Evolutionary conservation across 2,888 invertebrate genomes (phyloP), one percentile per base, ranked within the genome.

Genomic region (Fabriciana adippe): DNA sequence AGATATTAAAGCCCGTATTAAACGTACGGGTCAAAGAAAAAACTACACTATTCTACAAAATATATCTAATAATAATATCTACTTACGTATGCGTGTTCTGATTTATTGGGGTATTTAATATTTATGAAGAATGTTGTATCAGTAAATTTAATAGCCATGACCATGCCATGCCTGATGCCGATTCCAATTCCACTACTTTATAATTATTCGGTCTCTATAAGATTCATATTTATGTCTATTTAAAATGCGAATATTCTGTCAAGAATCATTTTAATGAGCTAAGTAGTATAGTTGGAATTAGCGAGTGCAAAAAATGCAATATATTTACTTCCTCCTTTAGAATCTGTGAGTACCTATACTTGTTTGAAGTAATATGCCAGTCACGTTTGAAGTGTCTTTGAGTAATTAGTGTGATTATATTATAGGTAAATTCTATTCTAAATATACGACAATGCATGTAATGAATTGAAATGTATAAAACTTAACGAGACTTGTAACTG

Each of bases 391-490:
- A 56, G 48, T 21, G 35, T n/a, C 41, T 70, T 55, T 55, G 56
- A 41, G 35, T 41, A 41, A 41, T 41, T 59, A 53, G 18, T 63
- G 18, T 50, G 57, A 41, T 57, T 15, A 48, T 54, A 65, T 11
- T 18, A 41, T 41, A 8, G 8, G 3, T 41, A 41, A 11, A 41
- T 2, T 41, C 35, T 41, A 41, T 41, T 16, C 47, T 5, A 48
- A 59, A 13, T 53, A 26, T 59, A 5, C 2, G 11, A 55, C 8
- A 8, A 21, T 47, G 21, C 5, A 57, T 26, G 57, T 47, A 15
- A 47, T 57, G 26, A 26, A 21, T 57, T 57, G 47, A 6, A 26
- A 59, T n/a, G 47, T 26, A 59, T 64, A n/a, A 31, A 64, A 56
- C 50, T 55, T 35, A 55, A 48, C n/a, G 21, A 55, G 51, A 47